Base-by-base conservation (phyloP, 2,888 invertebrate genomes). In the Dendrolimus houi region DNA sequence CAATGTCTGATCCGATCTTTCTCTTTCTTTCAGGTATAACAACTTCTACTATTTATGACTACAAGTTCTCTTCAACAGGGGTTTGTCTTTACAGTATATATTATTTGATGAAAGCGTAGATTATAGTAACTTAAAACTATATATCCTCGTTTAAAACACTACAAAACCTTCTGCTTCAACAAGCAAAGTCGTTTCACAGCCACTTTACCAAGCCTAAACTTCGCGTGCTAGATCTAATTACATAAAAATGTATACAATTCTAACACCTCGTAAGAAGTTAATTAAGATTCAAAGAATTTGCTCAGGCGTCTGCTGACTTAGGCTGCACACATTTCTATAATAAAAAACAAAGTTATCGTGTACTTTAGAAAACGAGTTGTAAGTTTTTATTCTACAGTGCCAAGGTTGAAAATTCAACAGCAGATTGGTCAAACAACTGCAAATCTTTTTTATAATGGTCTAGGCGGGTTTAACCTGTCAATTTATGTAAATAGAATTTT, bases 171-270 rank as follows among this genome's bases (percentile, higher is more conserved):
- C 47, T n/a, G 6, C 9, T 12, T 47, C 47, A 9, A 8, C 9
- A 47, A 12, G 12, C 12, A 47, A 63, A 67, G 65, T 60, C 55
- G 61, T 58, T 69, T 65, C 71, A 69, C 67, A 65, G 71, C 64
- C 69, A 47, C 12, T 29, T 29, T 29, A 29, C 29, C 29, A 29
- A 29, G 29, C 29, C 29, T 29, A 29, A 29, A 29, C 29, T 29
- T 83, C 66, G 87, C 88, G 87, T 89, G 88, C 82, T 61, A 78
- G 80, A 86, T 86, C 83, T 83, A 84, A 87, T 86, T 87, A 12
- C 81, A 83, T 68, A 78, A 81, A 83, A 85, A 80, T 79, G 72
- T 63, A 72, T 62, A 67, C 71, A 74, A 73, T 81, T 82, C 85
- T 83, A 86, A 85, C 83, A 73, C 74, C 79, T 81, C 77, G 81